A percentile compares a stretch with the other conserved stretches of the same genome.
Conservation (phyloP, 1,140 invertebrate species). For the Spodoptera litura region DNA sequence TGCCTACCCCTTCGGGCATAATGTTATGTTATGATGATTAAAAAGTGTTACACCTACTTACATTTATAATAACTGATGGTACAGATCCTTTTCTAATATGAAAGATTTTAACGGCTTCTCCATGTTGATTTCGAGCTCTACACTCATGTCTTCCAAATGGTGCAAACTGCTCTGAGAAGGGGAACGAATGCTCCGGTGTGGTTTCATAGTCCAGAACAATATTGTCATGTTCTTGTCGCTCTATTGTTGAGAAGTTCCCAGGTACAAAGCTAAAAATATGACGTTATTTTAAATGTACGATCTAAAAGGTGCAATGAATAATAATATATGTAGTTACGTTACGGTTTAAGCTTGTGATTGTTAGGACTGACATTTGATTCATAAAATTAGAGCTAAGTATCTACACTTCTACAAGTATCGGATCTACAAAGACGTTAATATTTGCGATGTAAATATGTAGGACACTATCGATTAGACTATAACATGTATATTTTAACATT, state of each 20-base stretch:
- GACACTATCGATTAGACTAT: too few species aligned
- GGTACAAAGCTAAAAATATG: background rate
- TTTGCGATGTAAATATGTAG: too few species aligned
- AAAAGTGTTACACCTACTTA: slow-evolving; percentile 50
- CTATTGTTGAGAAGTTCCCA: slow-evolving; percentile 15
- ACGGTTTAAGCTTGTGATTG: too few species aligned
- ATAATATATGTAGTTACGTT: too few species aligned
- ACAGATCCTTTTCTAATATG: slow-evolving; percentile 65
- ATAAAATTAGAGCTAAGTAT: too few species aligned
- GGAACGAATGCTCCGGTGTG: background rate
- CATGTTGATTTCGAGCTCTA: slow-evolving; percentile 66
- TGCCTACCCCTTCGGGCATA: too few species aligned
- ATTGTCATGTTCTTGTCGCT: background rate
- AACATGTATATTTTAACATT: too few species aligned
- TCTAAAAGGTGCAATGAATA: too few species aligned
- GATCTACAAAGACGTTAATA: too few species aligned
- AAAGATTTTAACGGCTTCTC: slow-evolving; percentile 65
- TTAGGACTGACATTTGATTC: too few species aligned
- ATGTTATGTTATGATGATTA: too few species aligned
- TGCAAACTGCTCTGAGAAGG: background rate
- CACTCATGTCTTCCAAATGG: slow-evolving; percentile 71
- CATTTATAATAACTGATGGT: slow-evolving; percentile 66
- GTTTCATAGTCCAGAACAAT: slow-evolving; percentile 14
- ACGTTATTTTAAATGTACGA: background rate
- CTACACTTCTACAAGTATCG: too few species aligned